Conservation (phyloP, 2,797 vertebrate genomes). For the Balearica regulorum region DNA sequence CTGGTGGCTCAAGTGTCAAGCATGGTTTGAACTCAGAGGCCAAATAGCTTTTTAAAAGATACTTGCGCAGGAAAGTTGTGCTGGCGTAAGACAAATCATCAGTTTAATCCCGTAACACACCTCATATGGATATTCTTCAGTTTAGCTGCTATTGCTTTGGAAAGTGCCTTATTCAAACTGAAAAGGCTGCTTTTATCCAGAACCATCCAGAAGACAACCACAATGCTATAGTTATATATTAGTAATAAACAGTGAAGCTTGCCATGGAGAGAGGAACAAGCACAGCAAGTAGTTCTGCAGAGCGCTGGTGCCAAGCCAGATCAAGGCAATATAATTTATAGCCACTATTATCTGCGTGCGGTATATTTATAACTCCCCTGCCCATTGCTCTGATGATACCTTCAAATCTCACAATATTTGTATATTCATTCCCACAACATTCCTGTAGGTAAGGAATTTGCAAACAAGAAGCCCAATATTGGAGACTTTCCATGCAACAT, state of each 20-base stretch:
- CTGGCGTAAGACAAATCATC: background rate
- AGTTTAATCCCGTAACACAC: background rate
- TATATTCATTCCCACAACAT: conserved; percentile 31
- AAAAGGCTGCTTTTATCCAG: background rate
- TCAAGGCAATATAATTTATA: conserved; percentile 48
- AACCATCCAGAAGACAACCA: background rate
- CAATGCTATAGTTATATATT: background rate
- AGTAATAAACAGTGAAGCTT: background rate
- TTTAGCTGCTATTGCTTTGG: background rate
- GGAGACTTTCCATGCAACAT: background rate
- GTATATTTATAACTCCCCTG: conserved; percentile 46
- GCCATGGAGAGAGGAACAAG: background rate
- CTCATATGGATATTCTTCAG: background rate
- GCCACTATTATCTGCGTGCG: conserved; percentile 3
- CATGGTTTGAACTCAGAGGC: background rate
- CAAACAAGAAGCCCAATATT: background rate
- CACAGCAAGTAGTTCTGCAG: background rate
- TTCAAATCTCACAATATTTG: conserved; percentile 41
- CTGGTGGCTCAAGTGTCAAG: background rate
- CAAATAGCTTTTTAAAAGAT: background rate
- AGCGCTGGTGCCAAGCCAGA: background rate
- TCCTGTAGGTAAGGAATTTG: conserved; percentile 40
- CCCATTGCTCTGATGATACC: conserved; percentile 1
- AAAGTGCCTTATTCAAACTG: background rate
- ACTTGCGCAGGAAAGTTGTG: background rate